Evolutionary conservation across 2,797 vertebrate species (phyloP).

Genomic region (Gadopsis bispinosus): DNA sequence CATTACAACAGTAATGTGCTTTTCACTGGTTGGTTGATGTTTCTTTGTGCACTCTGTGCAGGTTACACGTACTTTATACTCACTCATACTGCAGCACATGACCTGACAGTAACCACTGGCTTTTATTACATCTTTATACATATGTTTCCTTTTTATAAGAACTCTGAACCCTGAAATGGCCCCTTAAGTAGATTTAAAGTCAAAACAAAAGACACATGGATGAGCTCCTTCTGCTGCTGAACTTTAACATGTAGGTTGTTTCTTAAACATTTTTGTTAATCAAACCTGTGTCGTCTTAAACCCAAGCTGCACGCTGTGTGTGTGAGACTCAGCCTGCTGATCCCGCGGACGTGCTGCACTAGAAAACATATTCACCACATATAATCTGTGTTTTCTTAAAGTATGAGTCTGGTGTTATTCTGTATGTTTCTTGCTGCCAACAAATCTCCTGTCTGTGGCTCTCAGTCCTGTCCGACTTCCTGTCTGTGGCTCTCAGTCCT

Average conservation of each 20-base stretch:
- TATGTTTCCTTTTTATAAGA: background rate
- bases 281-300: background rate
- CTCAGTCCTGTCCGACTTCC: too few relatives aligned
- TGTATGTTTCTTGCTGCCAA: too few relatives aligned
- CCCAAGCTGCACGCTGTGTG: background rate
- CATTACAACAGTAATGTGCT: background rate
- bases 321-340: constrained; percentile 25
- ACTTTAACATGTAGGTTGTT: background rate
- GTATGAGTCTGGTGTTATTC: too few relatives aligned
- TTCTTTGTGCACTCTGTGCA: background rate
- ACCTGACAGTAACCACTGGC: background rate
- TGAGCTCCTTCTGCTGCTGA: too few relatives aligned
- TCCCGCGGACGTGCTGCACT: constrained; percentile 4
- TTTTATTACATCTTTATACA: background rate
- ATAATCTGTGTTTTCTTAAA: too few relatives aligned
- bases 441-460: too few relatives aligned
- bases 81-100: background rate
- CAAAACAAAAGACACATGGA: too few relatives aligned
- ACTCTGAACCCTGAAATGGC: background rate
- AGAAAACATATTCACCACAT: background rate
- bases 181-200: background rate
- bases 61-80: background rate
- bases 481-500: too few relatives aligned
- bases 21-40: background rate
- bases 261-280: background rate